Evolutionary conservation across 2,888 invertebrate genomes (phyloP).

Genomic region (Trachelus tabidus): DNA sequence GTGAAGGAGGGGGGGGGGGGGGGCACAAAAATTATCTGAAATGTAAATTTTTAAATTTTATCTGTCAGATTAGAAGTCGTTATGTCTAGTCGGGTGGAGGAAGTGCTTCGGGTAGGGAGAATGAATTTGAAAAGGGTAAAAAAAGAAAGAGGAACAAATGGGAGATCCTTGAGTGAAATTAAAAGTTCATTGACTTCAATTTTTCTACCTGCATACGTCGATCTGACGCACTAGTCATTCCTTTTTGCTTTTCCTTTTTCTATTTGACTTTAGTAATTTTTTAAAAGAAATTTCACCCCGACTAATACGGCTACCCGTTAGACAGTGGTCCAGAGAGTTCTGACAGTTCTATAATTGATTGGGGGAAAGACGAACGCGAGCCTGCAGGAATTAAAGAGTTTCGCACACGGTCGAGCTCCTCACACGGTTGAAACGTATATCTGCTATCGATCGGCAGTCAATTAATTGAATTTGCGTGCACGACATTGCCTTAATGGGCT

Average conservation of each 20-base stretch:
- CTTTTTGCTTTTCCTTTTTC: neutral
- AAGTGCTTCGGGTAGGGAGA: neutral
- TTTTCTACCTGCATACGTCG: slow-evolving; percentile 9
- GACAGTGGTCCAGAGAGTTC: slow-evolving; percentile 36
- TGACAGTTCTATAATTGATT: slow-evolving; percentile 43
- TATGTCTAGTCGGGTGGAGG: slow-evolving; percentile 2
- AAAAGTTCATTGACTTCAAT: slow-evolving; percentile 23
- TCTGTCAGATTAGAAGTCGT: slow-evolving; percentile 20
- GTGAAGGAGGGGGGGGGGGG: neutral
- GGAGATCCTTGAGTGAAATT: neutral
- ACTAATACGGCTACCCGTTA: slow-evolving; percentile 11
- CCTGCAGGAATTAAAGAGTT: neutral
- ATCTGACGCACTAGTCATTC: slow-evolving; percentile 3
- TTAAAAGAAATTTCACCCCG: neutral
- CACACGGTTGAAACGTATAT: neutral
- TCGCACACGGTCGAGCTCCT: neutral
- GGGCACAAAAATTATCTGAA: slow-evolving; percentile 18
- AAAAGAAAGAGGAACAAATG: slow-evolving; percentile 7
- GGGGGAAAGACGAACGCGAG: slow-evolving; percentile 30
- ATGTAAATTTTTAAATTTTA: slow-evolving; percentile 20
- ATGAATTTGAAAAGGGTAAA: neutral
- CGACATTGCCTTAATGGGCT: slow-evolving; percentile 32
- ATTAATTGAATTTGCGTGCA: slow-evolving; percentile 35
- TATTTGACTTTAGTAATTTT: neutral
- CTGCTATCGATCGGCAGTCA: slow-evolving; percentile 33